These are phyloP conservation scores for Drosophila pallidifrons DNA, from an alignment of 1,140 invertebrate genomes.

Conservation along the genomic window DNA sequence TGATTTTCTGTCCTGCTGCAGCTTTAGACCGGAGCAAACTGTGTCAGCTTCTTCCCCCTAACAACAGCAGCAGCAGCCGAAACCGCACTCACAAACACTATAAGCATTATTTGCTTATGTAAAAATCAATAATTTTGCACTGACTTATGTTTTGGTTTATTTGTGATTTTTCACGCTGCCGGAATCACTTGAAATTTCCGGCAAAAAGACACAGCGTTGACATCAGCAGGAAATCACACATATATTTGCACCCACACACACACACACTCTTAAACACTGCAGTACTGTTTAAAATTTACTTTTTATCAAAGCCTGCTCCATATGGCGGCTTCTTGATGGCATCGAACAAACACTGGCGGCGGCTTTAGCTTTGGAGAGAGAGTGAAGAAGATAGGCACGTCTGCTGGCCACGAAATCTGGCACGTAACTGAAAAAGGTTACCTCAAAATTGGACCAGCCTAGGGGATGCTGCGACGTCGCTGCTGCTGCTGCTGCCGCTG, in stretches of 20 bases:
- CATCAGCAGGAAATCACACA: conserved; percentile 8
- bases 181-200: conserved; percentile 80
- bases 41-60: conserved; percentile 49
- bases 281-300: conserved; percentile 59
- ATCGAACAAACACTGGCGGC: conserved; percentile 24
- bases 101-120: conserved; percentile 52
- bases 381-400: conserved; percentile 44
- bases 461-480: conserved; percentile 66
- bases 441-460: conserved; percentile 46
- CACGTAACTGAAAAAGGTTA: conserved; percentile 69
- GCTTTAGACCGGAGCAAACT: conserved; percentile 41
- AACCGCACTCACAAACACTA: conserved; percentile 1
- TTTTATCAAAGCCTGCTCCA: conserved; percentile 63
- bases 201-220: conserved; percentile 33
- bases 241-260: conserved; percentile 22
- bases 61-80: neutral
- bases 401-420: conserved; percentile 65
- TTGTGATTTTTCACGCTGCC: conserved; percentile 29
- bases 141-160: conserved; percentile 67
- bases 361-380: conserved; percentile 37
- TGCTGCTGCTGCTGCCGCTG: conserved; percentile 8
- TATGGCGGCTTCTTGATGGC: conserved; percentile 57
- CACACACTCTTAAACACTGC: conserved; percentile 17
- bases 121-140: conserved; percentile 79
- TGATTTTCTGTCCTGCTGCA: conserved; percentile 67